Evolutionary conservation across 30 jellyfish, hydroid and myxozoan genomes (phyloP), one percentile per base, ranked within the genome.

Genomic region (Mastigias papua): DNA sequence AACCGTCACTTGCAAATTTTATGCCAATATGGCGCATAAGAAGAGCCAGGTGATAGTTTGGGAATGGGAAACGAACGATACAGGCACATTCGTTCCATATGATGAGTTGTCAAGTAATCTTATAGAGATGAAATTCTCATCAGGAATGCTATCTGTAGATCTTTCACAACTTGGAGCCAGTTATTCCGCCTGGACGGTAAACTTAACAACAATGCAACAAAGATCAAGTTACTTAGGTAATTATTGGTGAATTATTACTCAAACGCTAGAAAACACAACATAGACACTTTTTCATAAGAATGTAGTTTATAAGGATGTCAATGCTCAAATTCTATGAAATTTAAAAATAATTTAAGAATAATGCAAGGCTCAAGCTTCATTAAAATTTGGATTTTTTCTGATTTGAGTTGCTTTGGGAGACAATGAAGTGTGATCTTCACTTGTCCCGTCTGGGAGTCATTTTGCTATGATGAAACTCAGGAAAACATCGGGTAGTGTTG

Each of bases 41-140:
- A n/a, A n/a, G n/a, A n/a, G n/a, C n/a, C n/a, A n/a, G 20, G 81
- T 63, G 23, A 34, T 64, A n/a, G 73, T 80, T 20, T 80, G 90
- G 90, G 90, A 80, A 80, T 80, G 90, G 90, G 90, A 80, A 28
- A 64, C 81, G 2, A 66, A 80, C 90, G 73, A 61, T 11, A 74
- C 48, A 30, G 90, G 90, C 26, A 37, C 33, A 7, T 80, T 61
- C 49, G 81, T 64, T 13, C 90, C 90, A 4, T 80, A 80, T 32
- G 72, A 64, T 48, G 80, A 42, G n/a, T 21, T 32, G 30, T 78
- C 90, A 63, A 80, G 90, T 68, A 80, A 80, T 62, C 22, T 62
- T 0, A 80, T 80, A 1, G 90, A 80, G 32, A 78, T 13, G 28
- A 51, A 62, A 42, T 60, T n/a, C n/a, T 22, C 42, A 34, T 29